These are phyloP conservation scores for Tenthredo scrophulariae DNA, from an alignment of 2,888 invertebrate genomes.

Conservation along the genomic window DNA sequence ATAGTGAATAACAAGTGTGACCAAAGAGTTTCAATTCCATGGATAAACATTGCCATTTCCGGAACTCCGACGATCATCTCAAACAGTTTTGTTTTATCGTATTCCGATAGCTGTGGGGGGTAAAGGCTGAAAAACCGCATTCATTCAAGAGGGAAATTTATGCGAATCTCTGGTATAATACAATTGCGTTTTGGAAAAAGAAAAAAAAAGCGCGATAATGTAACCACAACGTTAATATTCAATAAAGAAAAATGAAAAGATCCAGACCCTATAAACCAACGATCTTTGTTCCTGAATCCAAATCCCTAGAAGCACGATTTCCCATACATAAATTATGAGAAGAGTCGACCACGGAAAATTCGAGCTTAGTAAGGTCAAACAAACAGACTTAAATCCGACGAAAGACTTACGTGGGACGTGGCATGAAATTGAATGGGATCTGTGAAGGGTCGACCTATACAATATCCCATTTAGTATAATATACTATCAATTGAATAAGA, in stretches of 20 bases:
- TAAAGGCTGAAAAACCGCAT: constrained; percentile 24
- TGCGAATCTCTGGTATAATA: not conserved
- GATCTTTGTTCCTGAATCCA: not conserved
- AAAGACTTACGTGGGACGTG: constrained; percentile 27
- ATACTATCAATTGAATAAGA: constrained; percentile 4
- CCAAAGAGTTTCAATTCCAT: constrained; percentile 5
- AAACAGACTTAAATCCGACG: constrained; percentile 30
- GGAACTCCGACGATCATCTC: constrained; percentile 16
- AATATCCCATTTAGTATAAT: constrained; percentile 30
- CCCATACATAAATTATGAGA: constrained; percentile 17
- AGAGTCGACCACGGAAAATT: constrained; percentile 21
- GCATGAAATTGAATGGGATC: constrained; percentile 33
- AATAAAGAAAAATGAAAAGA: not conserved
- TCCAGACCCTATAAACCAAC: not conserved
- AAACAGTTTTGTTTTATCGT: constrained; percentile 26
- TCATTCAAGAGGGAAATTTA: not conserved
- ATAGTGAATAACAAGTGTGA: constrained; percentile 22
- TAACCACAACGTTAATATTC: not conserved
- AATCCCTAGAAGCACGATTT: not conserved
- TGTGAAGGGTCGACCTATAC: constrained; percentile 13
- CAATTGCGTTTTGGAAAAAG: not conserved
- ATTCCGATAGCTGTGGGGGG: constrained; percentile 6
- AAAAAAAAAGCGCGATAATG: not conserved
- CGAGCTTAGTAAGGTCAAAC: constrained; percentile 39
- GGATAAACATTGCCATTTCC: constrained; percentile 32